phyloP scores from a whole-genome alignment of 2,797 vertebrate species.

The Acrossocheilus wenchowensis region DNA sequence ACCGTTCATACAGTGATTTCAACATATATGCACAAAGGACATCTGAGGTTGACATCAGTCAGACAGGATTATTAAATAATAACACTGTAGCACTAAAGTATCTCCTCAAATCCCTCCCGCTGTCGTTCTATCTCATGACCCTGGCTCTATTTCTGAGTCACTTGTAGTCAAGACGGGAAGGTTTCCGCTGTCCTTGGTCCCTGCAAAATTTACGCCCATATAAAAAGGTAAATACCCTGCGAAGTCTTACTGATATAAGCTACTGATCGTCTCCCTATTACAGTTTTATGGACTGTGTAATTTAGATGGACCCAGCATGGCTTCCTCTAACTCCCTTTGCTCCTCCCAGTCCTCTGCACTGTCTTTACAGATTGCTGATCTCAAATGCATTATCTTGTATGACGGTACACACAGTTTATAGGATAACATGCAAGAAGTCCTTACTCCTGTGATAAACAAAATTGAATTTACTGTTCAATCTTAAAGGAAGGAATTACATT shows the following conservation, averaged over 20 bases:
- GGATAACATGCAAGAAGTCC: slow-evolving; percentile 17
- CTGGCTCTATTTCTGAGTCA: slow-evolving; percentile 32
- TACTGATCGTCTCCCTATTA: slow-evolving; percentile 79
- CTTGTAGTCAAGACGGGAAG: slow-evolving; percentile 52
- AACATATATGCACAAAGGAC: background rate
- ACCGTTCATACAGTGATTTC: background rate
- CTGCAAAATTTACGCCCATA: slow-evolving; percentile 76
- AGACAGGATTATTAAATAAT: background rate
- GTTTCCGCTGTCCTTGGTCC: slow-evolving; percentile 70
- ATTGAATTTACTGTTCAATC: slow-evolving; percentile 23
- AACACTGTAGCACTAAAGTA: background rate
- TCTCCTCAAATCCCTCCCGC: background rate
- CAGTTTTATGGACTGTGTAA: slow-evolving; percentile 78
- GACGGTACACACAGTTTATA: slow-evolving; percentile 29
- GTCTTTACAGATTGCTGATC: slow-evolving; percentile 39
- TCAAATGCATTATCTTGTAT: slow-evolving; percentile 43
- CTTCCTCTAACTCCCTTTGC: slow-evolving; percentile 31
- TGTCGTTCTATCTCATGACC: background rate
- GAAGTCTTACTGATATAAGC: slow-evolving; percentile 76
- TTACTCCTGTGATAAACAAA: slow-evolving; percentile 31
- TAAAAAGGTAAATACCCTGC: slow-evolving; percentile 80
- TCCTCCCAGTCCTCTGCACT: slow-evolving; percentile 6
- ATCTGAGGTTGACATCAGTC: background rate
- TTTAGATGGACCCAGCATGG: slow-evolving; percentile 68
- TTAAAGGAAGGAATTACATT: slow-evolving; percentile 15